Conservation (phyloP, 1,140 invertebrate species). For the Drosophila equinoxialis region DNA sequence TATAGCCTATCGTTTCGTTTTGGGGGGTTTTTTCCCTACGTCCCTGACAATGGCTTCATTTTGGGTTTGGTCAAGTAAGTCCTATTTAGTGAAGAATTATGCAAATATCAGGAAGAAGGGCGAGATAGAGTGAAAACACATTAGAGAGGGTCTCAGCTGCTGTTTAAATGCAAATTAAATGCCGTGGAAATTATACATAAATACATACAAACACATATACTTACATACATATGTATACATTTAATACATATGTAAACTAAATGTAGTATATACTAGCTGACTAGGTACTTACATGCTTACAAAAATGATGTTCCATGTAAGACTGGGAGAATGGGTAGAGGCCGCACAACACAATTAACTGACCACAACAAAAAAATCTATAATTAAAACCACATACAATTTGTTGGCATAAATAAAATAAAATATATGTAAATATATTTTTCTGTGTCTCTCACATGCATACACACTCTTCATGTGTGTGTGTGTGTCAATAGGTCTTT, state of each 20-base stretch:
- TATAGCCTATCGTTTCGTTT: no score
- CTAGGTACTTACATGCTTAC: slow-evolving; percentile 11
- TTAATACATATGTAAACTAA: neutral
- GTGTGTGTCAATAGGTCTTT: slow-evolving; percentile 4
- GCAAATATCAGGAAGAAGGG: slow-evolving; percentile 32
- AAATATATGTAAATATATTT: slow-evolving; percentile 8
- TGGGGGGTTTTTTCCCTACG: neutral
- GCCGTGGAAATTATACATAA: slow-evolving; percentile 37
- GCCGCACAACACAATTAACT: slow-evolving; percentile 43
- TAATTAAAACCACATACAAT: slow-evolving; percentile 52
- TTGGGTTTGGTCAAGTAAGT: slow-evolving; percentile 12
- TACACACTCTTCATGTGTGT: neutral
- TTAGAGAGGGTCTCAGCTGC: slow-evolving; percentile 35
- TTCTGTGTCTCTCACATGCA: neutral
- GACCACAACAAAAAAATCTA: slow-evolving; percentile 46
- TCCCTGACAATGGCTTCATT: slow-evolving; percentile 2
- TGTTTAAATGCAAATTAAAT: slow-evolving; percentile 55
- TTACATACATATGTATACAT: neutral
- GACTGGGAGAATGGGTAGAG: slow-evolving; percentile 19
- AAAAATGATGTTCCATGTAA: slow-evolving; percentile 39
- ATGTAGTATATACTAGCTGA: neutral
- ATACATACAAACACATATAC: neutral
- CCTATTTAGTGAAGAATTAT: slow-evolving; percentile 36
- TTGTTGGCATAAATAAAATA: slow-evolving; percentile 22
- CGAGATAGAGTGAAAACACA: slow-evolving; percentile 17